Evolutionary conservation across 2,113 vertebrate genomes (phyloP), one percentile per base, ranked within the genome.

Genomic region (Motacilla alba): DNA sequence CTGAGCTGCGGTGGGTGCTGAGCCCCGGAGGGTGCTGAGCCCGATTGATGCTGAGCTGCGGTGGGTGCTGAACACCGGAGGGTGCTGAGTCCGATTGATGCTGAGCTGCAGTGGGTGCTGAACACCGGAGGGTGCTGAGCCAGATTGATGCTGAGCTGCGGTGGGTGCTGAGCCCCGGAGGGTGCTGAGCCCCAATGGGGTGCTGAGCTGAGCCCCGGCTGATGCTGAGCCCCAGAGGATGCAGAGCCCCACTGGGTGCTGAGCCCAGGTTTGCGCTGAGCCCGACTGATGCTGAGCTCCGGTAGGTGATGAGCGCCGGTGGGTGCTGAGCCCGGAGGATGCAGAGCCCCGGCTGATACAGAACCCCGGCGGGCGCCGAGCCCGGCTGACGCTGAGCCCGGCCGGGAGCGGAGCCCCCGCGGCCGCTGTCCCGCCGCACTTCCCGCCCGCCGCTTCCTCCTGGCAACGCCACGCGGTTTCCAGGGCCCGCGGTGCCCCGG

Each of bases 281-380:
- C 35, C 35, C 23, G 23, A 10, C 7, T 16, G 52, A 12, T 11
- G 68, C 35, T 17, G 68, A 46, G 39, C 23, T 4, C n/a, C 14
- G 2, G 0, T 1, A 7, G 27, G 5, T 50, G 26, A 26, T 28
- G 50, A 52, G 15, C 49, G 5, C 41, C 6, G 22, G 30, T 3
- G 11, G 13, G 1, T 13, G 44, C 43, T 6, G 20, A 59, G 20
- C 10, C 13, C 6, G 13, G 27, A 1, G 6, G 21, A 4, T 26
- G 5, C 59, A 8, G 35, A 33, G 9, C 21, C 23, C n/a, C 15
- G n/a, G 20, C 1, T 8, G 44, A 5, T 2, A 7, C 43, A 18
- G 43, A 47, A 6, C 28, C 3, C 50, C 50, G 27, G 53, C 7
- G 53, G 53, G 12, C 33, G 30, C 52, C 28, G 50, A 28, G 50